These are phyloP conservation scores for Eulemur coronatus DNA, from an alignment of 2,797 vertebrate species.

Conservation along the genomic window DNA sequence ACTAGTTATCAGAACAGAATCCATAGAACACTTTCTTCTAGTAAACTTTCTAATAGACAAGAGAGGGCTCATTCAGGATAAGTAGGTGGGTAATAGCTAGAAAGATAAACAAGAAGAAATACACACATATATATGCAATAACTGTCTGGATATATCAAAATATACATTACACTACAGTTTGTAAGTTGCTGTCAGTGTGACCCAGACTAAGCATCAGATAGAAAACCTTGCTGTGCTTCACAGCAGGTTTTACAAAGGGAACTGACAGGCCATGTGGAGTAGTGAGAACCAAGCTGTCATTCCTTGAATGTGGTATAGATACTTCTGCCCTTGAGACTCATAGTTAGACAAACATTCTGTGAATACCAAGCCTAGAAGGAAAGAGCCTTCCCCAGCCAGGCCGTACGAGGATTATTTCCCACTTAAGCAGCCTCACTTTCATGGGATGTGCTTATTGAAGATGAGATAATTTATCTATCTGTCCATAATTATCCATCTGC, in stretches of 20 bases:
- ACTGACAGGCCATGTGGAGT: neutral
- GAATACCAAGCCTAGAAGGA: neutral
- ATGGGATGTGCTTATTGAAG: neutral
- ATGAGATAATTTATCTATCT: conserved; percentile 7
- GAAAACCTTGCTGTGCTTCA: neutral
- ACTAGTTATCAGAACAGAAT: neutral
- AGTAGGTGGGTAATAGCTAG: neutral
- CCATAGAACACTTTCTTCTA: neutral
- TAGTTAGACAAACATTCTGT: neutral
- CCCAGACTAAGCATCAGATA: neutral
- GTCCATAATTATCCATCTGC: neutral
- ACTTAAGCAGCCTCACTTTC: neutral
- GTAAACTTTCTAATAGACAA: neutral
- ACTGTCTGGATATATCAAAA: neutral
- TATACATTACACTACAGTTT: neutral
- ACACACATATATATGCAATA: neutral
- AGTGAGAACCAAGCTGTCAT: neutral
- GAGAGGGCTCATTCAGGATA: neutral
- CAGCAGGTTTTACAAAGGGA: neutral
- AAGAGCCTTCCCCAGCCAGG: neutral
- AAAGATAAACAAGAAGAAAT: neutral
- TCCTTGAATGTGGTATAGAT: neutral
- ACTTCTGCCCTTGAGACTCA: neutral
- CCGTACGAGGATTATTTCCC: neutral
- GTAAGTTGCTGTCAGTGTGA: neutral